These are phyloP conservation scores for Hirundichthys speculiger DNA, from an alignment of 2,113 vertebrate species.

Conservation along the genomic window DNA sequence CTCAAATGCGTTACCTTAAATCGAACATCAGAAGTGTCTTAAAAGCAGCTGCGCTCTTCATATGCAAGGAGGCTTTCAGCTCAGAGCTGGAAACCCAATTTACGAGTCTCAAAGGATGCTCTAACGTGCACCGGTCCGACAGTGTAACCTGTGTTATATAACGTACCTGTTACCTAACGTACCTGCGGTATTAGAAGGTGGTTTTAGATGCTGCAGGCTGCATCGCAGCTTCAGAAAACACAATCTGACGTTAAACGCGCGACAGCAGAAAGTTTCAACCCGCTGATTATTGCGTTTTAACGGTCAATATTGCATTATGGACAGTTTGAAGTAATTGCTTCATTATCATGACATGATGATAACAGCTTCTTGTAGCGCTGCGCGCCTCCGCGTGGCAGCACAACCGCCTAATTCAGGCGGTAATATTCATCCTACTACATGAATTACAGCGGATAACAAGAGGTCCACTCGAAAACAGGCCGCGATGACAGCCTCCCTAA, in stretches of 20 bases:
- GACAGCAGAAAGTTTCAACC: conserved; percentile 21
- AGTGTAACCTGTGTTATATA: too few relatives aligned
- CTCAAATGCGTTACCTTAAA: too few relatives aligned
- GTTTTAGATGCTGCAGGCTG: too few relatives aligned
- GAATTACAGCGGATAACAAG: conserved; percentile 72
- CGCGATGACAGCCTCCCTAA: conserved; percentile 59
- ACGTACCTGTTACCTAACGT: too few relatives aligned
- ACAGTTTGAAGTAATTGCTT: conserved; percentile 60
- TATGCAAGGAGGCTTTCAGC: too few relatives aligned
- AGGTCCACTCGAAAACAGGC: conserved; percentile 60
- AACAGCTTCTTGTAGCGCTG: conserved; percentile 64
- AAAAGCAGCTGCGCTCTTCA: too few relatives aligned
- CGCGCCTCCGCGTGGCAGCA: conserved; percentile 71
- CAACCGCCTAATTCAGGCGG: conserved; percentile 74
- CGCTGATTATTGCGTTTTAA: conserved; percentile 14
- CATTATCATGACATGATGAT: conserved; percentile 68
- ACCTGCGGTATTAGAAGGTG: too few relatives aligned
- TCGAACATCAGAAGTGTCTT: too few relatives aligned
- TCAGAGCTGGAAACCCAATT: too few relatives aligned
- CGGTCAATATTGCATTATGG: conserved; percentile 38
- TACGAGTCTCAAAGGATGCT: too few relatives aligned
- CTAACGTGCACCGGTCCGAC: too few relatives aligned
- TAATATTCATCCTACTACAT: conserved; percentile 73
- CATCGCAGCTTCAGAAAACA: too few relatives aligned
- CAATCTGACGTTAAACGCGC: not conserved